Evolutionary conservation across 2,797 vertebrate species (phyloP).

Genomic region (Chaenodraco wilsoni): DNA sequence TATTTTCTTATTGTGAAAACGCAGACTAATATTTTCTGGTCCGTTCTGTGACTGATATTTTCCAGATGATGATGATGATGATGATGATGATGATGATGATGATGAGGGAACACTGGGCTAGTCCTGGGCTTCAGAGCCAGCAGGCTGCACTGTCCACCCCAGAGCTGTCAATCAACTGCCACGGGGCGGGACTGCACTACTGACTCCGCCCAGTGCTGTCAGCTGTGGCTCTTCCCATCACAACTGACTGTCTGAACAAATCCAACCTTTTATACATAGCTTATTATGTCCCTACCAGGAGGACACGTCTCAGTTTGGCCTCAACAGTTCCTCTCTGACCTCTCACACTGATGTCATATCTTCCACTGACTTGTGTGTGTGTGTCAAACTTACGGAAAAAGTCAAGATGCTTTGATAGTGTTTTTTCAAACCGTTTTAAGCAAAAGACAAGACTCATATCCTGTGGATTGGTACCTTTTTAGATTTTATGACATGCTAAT

Average conservation of each 20-base stretch:
- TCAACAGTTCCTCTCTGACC: conserved; percentile 23
- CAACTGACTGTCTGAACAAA: conserved; percentile 66
- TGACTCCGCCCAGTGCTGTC: conserved; percentile 72
- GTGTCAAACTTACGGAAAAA: conserved; percentile 1
- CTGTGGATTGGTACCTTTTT: conserved; percentile 2
- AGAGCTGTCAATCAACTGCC: conserved; percentile 69
- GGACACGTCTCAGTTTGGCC: conserved; percentile 26
- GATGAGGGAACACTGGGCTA: conserved; percentile 53
- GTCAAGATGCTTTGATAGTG: conserved; percentile 7
- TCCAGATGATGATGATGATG: conserved; percentile 81
- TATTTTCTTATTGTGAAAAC: conserved; percentile 4
- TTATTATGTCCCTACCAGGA: conserved; percentile 1
- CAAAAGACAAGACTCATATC: background rate
- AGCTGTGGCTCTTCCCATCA: conserved; percentile 68
- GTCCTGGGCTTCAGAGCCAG: conserved; percentile 74
- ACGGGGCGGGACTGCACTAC: conserved; percentile 63
- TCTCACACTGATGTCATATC: conserved; percentile 34
- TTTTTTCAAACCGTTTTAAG: conserved; percentile 18
- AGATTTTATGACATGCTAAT: conserved; percentile 24
- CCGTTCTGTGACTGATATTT: conserved; percentile 70
- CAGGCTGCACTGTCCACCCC: conserved; percentile 79
- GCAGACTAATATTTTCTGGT: conserved; percentile 41
- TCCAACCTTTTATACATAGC: conserved; percentile 15
- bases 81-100: conserved; percentile 72
- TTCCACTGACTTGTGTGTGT: conserved; percentile 12